Conservation (phyloP, 2,888 invertebrate genomes). For the Salpingus planirostris region DNA sequence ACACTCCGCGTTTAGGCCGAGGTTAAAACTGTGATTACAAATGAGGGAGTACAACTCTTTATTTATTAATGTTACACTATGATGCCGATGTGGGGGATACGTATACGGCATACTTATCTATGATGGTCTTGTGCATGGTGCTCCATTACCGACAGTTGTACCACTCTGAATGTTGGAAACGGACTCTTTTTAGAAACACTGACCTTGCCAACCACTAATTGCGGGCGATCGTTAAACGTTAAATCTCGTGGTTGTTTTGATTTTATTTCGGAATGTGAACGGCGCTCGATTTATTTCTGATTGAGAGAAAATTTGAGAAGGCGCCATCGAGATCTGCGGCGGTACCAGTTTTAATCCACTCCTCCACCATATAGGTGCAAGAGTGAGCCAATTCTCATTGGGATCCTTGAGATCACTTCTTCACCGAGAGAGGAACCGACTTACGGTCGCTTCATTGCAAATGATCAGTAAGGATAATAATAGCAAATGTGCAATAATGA, state of each 20-base stretch:
- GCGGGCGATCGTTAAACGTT: conserved; percentile 10
- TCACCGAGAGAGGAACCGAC: too few species aligned
- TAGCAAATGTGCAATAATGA: too few species aligned
- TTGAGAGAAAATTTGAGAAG: too few species aligned
- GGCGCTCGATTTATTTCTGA: too few species aligned
- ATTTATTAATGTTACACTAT: conserved; percentile 18
- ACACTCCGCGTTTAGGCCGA: conserved; percentile 19
- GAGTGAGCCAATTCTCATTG: too few species aligned
- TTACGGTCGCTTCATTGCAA: too few species aligned
- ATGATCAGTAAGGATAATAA: too few species aligned
- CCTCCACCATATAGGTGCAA: too few species aligned
- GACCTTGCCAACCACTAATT: conserved; percentile 14
- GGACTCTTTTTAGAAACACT: conserved; percentile 12
- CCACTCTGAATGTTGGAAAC: conserved; percentile 12
- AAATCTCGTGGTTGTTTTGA: conserved; percentile 19
- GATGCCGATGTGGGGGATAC: conserved; percentile 12
- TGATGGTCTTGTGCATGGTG: conserved; percentile 8
- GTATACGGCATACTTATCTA: conserved; percentile 10
- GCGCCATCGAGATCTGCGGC: too few species aligned
- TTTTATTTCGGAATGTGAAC: conserved; percentile 19
- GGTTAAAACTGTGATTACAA: conserved; percentile 20
- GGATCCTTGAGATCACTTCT: too few species aligned
- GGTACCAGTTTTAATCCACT: too few species aligned
- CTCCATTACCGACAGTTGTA: conserved; percentile 10
- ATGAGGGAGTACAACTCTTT: conserved; percentile 13